These are phyloP conservation scores for Meloe dianella DNA, from an alignment of 2,888 invertebrate species.

Conservation along the genomic window DNA sequence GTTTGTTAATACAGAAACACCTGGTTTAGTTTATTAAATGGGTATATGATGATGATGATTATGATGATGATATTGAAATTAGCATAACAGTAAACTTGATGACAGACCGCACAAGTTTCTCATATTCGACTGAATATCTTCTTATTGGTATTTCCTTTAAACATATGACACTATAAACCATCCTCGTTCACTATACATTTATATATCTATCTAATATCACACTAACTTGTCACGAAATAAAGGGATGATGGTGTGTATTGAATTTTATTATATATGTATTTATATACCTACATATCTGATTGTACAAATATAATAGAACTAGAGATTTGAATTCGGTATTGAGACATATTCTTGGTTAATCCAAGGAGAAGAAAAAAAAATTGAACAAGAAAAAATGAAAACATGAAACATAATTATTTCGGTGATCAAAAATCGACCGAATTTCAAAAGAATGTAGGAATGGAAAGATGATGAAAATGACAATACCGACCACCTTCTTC, in stretches of 20 bases:
- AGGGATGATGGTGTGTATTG: slow-evolving; percentile 7
- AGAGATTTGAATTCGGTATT: neutral
- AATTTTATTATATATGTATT: neutral
- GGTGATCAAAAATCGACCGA: neutral
- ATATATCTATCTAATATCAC: neutral
- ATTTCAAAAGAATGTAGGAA: neutral
- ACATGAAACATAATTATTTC: neutral
- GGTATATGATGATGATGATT: too few relatives aligned
- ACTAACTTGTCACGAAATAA: slow-evolving; percentile 11
- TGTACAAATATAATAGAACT: slow-evolving; percentile 1
- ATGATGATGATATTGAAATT: neutral
- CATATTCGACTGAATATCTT: neutral
- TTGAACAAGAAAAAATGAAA: neutral
- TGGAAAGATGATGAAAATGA: neutral
- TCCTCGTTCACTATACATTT: neutral
- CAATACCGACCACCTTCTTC: too few relatives aligned
- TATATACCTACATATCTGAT: neutral
- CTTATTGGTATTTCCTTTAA: neutral
- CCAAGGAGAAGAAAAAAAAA: neutral
- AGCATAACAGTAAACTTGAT: slow-evolving; percentile 8
- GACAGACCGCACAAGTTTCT: slow-evolving; percentile 3
- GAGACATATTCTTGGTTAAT: neutral
- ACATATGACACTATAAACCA: neutral
- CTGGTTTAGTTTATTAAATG: neutral
- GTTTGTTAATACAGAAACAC: neutral